A percentile compares a stretch with the other conserved stretches of the same genome.
Conservation (phyloP, 2,888 invertebrate genomes). For the Ommatoiulus sabulosus region DNA sequence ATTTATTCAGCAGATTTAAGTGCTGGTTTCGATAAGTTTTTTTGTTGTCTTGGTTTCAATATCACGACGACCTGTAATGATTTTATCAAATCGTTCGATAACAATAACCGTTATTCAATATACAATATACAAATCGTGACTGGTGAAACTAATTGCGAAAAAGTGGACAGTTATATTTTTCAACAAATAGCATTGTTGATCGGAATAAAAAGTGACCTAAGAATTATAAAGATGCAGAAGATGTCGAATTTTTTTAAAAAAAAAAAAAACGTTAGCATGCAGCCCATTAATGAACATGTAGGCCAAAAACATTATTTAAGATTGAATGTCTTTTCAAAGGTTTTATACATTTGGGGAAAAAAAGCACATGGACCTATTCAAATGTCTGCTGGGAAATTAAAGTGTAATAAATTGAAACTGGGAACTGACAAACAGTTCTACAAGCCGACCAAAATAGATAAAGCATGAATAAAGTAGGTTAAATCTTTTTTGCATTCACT, state of each 20-base stretch:
- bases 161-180: no score
- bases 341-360: not conserved
- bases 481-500: not conserved
- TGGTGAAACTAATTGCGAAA: not conserved
- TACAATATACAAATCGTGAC: not conserved
- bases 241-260: no score
- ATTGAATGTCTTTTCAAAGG: not conserved
- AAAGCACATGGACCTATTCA: not conserved
- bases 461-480: constrained; percentile 6
- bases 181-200: no score
- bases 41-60: not conserved
- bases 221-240: no score
- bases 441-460: not conserved
- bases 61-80: not conserved
- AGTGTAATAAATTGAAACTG: not conserved
- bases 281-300: not conserved
- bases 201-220: no score
- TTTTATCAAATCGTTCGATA: not conserved
- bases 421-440: not conserved
- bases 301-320: not conserved
- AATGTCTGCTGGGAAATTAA: not conserved
- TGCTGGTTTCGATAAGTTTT: not conserved
- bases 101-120: not conserved
- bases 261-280: no score
- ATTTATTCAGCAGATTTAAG: not conserved